phyloP scores from a whole-genome alignment of 64 coral and sea anemone genomes.

The Montipora efflorescens region DNA sequence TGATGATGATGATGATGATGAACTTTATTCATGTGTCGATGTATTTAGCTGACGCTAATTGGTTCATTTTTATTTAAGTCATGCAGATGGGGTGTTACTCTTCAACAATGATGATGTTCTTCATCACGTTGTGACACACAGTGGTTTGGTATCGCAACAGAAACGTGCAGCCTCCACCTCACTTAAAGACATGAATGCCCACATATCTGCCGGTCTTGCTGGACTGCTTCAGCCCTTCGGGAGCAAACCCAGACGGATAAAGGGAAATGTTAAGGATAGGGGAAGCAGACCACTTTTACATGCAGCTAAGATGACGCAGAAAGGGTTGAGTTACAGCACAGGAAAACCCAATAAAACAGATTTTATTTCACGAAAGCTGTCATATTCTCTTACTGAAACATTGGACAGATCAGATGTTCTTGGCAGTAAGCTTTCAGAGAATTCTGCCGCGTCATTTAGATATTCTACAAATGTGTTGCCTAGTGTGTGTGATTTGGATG shows the following conservation, averaged over 20 bases:
- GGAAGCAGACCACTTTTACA: not conserved
- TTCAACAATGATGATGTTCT: slow-evolving; percentile 94
- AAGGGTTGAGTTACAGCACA: not conserved
- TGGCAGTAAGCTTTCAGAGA: not conserved
- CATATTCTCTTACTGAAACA: slow-evolving; percentile 20
- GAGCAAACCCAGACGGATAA: slow-evolving; percentile 69
- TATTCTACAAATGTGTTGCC: not conserved
- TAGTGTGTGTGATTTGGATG: not conserved
- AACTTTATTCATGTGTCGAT: too few relatives aligned
- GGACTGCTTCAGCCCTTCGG: slow-evolving; percentile 80
- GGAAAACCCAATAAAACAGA: not conserved
- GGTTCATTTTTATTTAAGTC: slow-evolving; percentile 37
- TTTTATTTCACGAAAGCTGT: slow-evolving; percentile 30
- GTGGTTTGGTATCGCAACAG: slow-evolving; percentile 13
- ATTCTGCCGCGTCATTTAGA: not conserved
- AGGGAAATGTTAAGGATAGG: slow-evolving; percentile 19
- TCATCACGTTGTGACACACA: slow-evolving; percentile 67
- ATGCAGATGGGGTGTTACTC: slow-evolving; percentile 83
- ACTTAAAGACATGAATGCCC: slow-evolving; percentile 85
- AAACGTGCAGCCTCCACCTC: slow-evolving; percentile 59
- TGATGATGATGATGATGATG: too few relatives aligned
- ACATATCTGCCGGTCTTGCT: slow-evolving; percentile 86
- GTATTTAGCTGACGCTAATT: not conserved
- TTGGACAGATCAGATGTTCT: not conserved
- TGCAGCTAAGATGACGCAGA: not conserved